phyloP scores from a whole-genome alignment of 2,113 vertebrate species.

The Coryphaenoides rupestris region DNA sequence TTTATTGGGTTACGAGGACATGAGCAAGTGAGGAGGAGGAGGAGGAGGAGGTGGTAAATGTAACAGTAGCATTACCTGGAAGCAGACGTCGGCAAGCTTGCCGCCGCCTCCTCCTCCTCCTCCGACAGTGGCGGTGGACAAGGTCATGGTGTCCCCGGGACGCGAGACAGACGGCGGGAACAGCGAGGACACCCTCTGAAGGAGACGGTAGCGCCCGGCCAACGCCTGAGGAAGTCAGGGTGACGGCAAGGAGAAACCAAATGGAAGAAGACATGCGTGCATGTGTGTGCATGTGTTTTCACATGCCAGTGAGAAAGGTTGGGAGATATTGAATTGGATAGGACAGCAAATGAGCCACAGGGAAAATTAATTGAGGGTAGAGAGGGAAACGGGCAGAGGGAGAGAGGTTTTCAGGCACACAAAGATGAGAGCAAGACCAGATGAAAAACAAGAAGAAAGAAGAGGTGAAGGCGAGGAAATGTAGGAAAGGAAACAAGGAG shows the following conservation, averaged over 20 bases:
- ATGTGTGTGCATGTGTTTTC: slow-evolving; percentile 17
- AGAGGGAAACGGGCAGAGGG: slow-evolving; percentile 46
- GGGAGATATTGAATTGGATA: slow-evolving; percentile 59
- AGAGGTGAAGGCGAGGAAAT: not conserved
- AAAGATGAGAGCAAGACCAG: slow-evolving; percentile 33
- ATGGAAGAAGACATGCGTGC: slow-evolving; percentile 11
- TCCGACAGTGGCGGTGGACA: slow-evolving; percentile 7
- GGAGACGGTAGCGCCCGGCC: slow-evolving; percentile 48
- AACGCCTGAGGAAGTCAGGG: slow-evolving; percentile 53
- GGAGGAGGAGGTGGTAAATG: slow-evolving; percentile 29
- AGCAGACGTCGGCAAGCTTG: slow-evolving; percentile 2
- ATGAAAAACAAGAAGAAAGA: slow-evolving; percentile 28
- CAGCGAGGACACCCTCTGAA: slow-evolving; percentile 58
- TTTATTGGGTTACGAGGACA: not conserved
- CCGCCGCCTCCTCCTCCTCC: too few species aligned
- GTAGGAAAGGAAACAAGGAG: slow-evolving; percentile 32
- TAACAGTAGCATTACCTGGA: slow-evolving; percentile 48
- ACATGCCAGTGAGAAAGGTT: slow-evolving; percentile 48
- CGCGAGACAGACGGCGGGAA: slow-evolving; percentile 47
- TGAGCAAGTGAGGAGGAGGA: not conserved
- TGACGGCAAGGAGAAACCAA: slow-evolving; percentile 4
- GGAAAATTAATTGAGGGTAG: slow-evolving; percentile 65
- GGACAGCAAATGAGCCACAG: slow-evolving; percentile 61
- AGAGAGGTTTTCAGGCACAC: slow-evolving; percentile 36
- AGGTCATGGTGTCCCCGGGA: slow-evolving; percentile 53